Percentiles rank a stretch among this genome's conserved stretches.
phyloP scores from a whole-genome alignment of 2,888 invertebrate genomes.

The Pemphredon lugubris region DNA sequence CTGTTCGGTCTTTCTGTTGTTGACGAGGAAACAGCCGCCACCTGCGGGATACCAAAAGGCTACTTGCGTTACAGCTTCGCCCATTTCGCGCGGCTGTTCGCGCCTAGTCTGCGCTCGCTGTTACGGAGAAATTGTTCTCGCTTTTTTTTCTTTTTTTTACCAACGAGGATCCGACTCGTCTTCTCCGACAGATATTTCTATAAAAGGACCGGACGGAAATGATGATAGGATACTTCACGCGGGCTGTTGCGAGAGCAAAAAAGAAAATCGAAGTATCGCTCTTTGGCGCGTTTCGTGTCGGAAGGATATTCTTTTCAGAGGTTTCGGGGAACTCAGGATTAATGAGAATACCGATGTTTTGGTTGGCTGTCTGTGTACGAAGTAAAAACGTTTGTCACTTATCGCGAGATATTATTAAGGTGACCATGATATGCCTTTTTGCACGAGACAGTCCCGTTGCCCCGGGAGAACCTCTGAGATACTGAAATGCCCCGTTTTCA shows the following conservation, averaged over 20 bases:
- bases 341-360: too few species aligned
- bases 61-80: constrained; percentile 28
- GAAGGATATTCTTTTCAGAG: background rate
- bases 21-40: constrained; percentile 17
- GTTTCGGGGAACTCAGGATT: background rate
- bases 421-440: too few species aligned
- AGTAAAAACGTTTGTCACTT: too few species aligned
- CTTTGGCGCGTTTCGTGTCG: background rate
- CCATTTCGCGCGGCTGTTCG: constrained; percentile 26
- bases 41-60: constrained; percentile 33
- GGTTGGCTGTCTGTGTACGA: too few species aligned
- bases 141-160: constrained; percentile 7
- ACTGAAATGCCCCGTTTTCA: too few species aligned
- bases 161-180: constrained; percentile 3
- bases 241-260: too few species aligned
- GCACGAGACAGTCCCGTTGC: too few species aligned
- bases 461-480: too few species aligned
- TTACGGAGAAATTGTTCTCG: constrained; percentile 15
- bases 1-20: constrained; percentile 24
- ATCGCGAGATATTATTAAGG: too few species aligned
- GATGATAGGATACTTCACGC: background rate
- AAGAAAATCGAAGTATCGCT: background rate
- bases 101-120: constrained; percentile 9
- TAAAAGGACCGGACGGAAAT: background rate
- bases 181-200: background rate